Evolutionary conservation across 2,888 invertebrate species (phyloP).

Genomic region (Nephrocerus scutellatus): DNA sequence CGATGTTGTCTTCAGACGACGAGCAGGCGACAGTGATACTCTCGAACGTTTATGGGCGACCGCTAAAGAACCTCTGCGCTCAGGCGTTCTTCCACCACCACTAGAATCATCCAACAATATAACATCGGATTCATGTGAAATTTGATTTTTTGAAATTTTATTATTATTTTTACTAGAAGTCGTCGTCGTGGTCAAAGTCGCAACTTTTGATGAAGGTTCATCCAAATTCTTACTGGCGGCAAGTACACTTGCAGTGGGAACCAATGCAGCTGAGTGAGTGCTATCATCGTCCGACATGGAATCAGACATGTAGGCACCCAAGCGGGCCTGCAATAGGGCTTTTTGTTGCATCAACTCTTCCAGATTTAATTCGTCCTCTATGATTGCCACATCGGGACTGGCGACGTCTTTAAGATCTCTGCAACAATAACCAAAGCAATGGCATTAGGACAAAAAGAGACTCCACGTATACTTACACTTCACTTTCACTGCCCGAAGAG

Average conservation of each 20-base stretch:
- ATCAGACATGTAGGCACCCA: constrained; percentile 69
- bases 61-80: constrained; percentile 39
- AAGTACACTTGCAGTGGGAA: constrained; percentile 9
- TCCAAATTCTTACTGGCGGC: neutral
- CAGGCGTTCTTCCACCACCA: constrained; percentile 52
- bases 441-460: too few species aligned
- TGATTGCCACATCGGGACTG: constrained; percentile 65
- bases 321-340: constrained; percentile 69
- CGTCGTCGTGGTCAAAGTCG: constrained; percentile 27
- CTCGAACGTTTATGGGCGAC: constrained; percentile 33
- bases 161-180: constrained; percentile 46
- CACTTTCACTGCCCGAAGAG: constrained; percentile 63
- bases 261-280: constrained; percentile 24
- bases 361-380: constrained; percentile 78
- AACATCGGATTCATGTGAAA: constrained; percentile 50
- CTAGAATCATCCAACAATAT: constrained; percentile 62
- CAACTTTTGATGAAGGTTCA: too few species aligned
- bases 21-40: constrained; percentile 29
- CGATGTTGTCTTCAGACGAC: constrained; percentile 26
- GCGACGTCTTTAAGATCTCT: constrained; percentile 55
- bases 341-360: constrained; percentile 88
- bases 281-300: constrained; percentile 53
- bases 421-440: too few species aligned
- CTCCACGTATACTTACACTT: constrained; percentile 41
- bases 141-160: constrained; percentile 41